phyloP scores from a whole-genome alignment of 2,888 invertebrate species.

The Ptychoptera contaminata region DNA sequence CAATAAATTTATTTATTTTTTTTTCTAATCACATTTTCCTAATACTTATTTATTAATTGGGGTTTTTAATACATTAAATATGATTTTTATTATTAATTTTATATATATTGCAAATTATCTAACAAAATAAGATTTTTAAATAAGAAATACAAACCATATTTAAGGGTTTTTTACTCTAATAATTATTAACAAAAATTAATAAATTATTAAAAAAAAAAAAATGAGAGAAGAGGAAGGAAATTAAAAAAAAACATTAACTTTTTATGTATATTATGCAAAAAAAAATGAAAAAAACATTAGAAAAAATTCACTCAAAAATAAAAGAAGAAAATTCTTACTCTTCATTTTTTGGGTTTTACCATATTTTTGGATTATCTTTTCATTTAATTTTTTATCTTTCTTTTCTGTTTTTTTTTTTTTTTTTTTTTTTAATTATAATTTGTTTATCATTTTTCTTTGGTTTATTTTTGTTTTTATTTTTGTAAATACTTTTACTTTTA shows the following conservation, averaged over 20 bases:
- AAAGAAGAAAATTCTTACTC: background rate
- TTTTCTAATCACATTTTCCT: background rate
- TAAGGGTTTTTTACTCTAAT: too few relatives aligned
- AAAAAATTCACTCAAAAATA: too few relatives aligned
- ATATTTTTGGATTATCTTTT: slow-evolving; percentile 5
- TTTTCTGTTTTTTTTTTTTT: slow-evolving; percentile 6
- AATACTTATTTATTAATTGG: background rate
- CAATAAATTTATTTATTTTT: slow-evolving; percentile 8
- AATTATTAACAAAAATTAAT: too few relatives aligned
- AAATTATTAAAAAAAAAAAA: too few relatives aligned
- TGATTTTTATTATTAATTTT: background rate
- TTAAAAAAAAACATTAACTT: too few relatives aligned
- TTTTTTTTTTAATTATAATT: slow-evolving; percentile 6
- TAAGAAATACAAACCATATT: too few relatives aligned
- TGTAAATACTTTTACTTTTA: background rate
- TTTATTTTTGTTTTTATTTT: slow-evolving; percentile 4
- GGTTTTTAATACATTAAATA: background rate
- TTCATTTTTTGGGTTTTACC: slow-evolving; percentile 6
- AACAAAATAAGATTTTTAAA: background rate
- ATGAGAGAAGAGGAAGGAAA: too few relatives aligned
- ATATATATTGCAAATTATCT: background rate
- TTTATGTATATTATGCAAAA: too few relatives aligned
- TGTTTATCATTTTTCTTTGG: slow-evolving; percentile 4
- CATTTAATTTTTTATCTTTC: background rate
- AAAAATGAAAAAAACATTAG: too few relatives aligned